Evolutionary conservation across 2,113 vertebrate species (phyloP).

Genomic region (Crypturellus undulatus): DNA sequence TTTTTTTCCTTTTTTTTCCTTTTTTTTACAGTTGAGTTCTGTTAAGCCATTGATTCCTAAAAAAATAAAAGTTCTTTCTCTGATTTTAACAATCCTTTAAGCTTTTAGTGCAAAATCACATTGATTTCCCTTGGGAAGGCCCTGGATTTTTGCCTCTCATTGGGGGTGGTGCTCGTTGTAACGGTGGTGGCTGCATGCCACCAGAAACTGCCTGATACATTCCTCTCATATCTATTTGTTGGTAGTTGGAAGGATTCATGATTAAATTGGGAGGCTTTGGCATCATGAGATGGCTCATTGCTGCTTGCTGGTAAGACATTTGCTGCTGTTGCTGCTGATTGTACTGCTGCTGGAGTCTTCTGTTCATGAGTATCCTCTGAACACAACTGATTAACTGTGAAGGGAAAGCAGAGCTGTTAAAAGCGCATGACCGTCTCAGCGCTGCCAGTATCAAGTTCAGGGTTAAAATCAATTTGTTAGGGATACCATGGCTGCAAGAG

Average conservation of each 20-base stretch:
- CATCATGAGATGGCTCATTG: conserved; percentile 87
- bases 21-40: conserved; percentile 84
- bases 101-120: conserved; percentile 86
- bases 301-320: conserved; percentile 85
- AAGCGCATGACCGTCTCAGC: not conserved
- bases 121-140: conserved; percentile 93
- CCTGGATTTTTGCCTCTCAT: conserved; percentile 92
- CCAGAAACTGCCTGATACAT: conserved; percentile 90
- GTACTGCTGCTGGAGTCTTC: conserved; percentile 92
- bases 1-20: not conserved
- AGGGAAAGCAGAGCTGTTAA: conserved; percentile 60
- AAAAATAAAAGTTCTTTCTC: conserved; percentile 84
- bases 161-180: conserved; percentile 85
- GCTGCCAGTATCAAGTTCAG: conserved; percentile 65
- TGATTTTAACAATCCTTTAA: conserved; percentile 82
- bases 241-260: conserved; percentile 84
- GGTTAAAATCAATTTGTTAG: conserved; percentile 78
- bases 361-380: conserved; percentile 95
- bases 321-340: conserved; percentile 90
- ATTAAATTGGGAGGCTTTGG: conserved; percentile 83
- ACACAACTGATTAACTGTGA: conserved; percentile 93
- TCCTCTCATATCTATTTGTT: conserved; percentile 93
- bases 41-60: conserved; percentile 86
- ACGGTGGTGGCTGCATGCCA: conserved; percentile 82
- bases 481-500: conserved; percentile 17